Evolutionary conservation across 2,797 vertebrate species (phyloP), one percentile per base, ranked within the genome.

Genomic region (Peromyscus nudipes): DNA sequence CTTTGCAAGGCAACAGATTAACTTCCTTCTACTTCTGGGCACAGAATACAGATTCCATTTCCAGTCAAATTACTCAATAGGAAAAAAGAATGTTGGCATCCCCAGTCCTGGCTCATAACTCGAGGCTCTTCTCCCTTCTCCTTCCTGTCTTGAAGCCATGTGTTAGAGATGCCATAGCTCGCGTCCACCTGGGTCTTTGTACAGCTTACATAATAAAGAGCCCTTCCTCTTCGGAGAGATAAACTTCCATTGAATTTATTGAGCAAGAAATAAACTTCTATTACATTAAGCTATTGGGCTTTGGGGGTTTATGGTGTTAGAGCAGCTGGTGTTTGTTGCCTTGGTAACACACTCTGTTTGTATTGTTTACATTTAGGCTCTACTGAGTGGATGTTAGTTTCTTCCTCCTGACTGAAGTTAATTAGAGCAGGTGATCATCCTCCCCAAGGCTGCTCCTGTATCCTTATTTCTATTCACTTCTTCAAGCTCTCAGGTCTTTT

Each of bases 191-290:
- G 34, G 92, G 29, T 73, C 27, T 86, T 37, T 85, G 71, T 80
- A 49, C 76, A 84, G 40, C 8, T 49, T 83, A 11, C 40, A 23
- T 29, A 37, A 52, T 64, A 49, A 65, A 67, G n/a, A 95, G 25
- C 2, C 10, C 46, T 64, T 84, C 21, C 13, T 83, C 73, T 88
- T 88, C 27, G 17, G 55, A 86, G 75, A 93, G 49, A 89, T 89
- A 79, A 91, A 89, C 37, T 55, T 95, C 21, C 34, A 60, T 69
- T 75, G 91, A 80, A 9, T 85, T 94, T 62, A 89, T n/a, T 89
- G 65, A 95, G 71, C 3, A 55, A 82, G 80, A 92, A 60, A 85
- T 86, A 79, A 89, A 83, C 37, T 75, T 96, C 29, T 55, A 62
- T 80, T 67, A 81, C 73, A 40, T 90, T 64, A 83, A 89, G 29